Conservation (phyloP, 2,888 invertebrate species). For the Drosophila conformis region DNA sequence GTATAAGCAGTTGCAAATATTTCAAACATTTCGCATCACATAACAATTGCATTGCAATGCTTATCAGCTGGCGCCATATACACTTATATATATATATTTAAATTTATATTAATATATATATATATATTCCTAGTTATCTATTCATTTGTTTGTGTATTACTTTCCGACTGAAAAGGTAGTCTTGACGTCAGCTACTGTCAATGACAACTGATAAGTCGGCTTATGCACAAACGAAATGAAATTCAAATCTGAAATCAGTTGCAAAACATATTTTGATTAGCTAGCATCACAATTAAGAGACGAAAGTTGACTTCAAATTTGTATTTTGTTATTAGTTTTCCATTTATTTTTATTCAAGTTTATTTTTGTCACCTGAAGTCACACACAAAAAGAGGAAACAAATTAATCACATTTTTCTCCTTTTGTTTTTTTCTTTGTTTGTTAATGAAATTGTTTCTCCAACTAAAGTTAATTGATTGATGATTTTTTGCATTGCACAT, state of each 20-base stretch:
- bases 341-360: no score
- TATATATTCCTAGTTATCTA: conserved; percentile 24
- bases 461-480: conserved; percentile 37
- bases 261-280: conserved; percentile 12
- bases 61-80: background rate
- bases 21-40: background rate
- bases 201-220: conserved; percentile 42
- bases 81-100: background rate
- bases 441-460: conserved; percentile 11
- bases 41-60: background rate
- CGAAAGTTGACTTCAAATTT: conserved; percentile 12
- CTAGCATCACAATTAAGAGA: background rate
- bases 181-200: conserved; percentile 50
- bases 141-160: conserved; percentile 37
- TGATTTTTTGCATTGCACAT: conserved; percentile 60
- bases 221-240: background rate
- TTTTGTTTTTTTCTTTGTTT: conserved; percentile 26
- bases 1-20: background rate
- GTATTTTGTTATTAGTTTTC: background rate
- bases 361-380: background rate
- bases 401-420: background rate
- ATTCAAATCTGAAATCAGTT: conserved; percentile 27
- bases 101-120: background rate
- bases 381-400: background rate
- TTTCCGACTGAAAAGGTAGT: conserved; percentile 36